phyloP scores from a whole-genome alignment of 2,113 vertebrate species.

The Cettia cetti region DNA sequence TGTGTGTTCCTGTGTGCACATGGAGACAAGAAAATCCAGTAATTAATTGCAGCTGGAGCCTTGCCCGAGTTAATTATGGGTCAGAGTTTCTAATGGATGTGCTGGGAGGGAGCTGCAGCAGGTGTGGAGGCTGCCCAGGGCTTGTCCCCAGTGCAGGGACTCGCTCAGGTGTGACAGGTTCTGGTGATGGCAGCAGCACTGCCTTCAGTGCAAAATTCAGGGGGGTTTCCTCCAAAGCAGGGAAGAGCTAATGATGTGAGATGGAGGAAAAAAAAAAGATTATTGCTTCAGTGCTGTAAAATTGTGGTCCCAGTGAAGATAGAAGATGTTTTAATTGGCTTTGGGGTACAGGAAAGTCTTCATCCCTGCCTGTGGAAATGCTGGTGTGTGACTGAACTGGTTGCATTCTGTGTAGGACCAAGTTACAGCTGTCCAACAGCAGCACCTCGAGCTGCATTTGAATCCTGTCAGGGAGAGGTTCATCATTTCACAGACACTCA shows the following conservation, averaged over 20 bases:
- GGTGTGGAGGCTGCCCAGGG: not conserved
- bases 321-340: not conserved
- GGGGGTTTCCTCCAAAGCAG: not conserved
- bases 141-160: not conserved
- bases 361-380: no score
- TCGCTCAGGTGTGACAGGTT: not conserved
- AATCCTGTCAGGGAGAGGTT: not conserved
- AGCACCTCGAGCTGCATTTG: not conserved
- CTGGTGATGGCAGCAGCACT: not conserved
- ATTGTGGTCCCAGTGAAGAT: not conserved
- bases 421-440: not conserved
- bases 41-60: not conserved
- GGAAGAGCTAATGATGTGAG: not conserved
- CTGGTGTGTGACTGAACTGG: no score
- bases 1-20: accelerated
- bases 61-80: not conserved
- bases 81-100: not conserved
- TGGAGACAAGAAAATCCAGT: not conserved
- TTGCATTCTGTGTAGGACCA: not conserved
- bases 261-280: not conserved
- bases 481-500: not conserved
- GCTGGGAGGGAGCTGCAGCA: not conserved
- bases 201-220: not conserved
- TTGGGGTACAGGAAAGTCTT: not conserved
- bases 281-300: accelerated